phyloP scores from a whole-genome alignment of 1,140 invertebrate species.

The Bombus vancouverensis region DNA sequence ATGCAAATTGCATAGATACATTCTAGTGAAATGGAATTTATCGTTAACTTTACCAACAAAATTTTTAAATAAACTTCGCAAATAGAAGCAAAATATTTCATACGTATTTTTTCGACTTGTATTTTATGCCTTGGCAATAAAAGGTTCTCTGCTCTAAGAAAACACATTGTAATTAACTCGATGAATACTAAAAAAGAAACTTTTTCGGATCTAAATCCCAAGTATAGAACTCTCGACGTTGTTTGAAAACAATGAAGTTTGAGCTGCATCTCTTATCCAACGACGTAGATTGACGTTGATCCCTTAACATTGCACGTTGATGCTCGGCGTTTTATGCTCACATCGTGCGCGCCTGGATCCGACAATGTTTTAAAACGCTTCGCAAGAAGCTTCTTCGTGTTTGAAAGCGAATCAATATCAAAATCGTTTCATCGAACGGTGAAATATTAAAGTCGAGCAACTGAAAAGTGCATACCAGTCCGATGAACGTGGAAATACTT shows the following conservation, averaged over 20 bases:
- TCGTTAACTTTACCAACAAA: background rate
- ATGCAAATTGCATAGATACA: background rate
- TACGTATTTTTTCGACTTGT: background rate
- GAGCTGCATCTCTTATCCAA: background rate
- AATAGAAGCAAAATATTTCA: background rate
- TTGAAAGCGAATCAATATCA: constrained; percentile 15
- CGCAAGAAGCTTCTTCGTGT: background rate
- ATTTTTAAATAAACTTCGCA: background rate
- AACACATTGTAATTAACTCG: background rate
- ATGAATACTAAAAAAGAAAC: background rate
- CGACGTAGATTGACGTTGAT: constrained; percentile 23
- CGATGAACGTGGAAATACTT: background rate
- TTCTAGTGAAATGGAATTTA: background rate
- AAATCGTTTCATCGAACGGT: background rate
- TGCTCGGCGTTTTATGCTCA: background rate
- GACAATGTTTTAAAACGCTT: constrained; percentile 43
- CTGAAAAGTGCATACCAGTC: background rate
- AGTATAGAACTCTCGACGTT: background rate
- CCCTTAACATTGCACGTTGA: constrained; percentile 12
- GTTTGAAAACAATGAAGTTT: constrained; percentile 3
- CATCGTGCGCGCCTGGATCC: background rate
- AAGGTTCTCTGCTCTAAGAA: background rate
- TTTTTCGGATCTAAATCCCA: background rate
- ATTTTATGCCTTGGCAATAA: accelerated
- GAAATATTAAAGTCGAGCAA: background rate